Base-by-base conservation (phyloP, 2,888 invertebrate species). In the Hedya salicella region DNA sequence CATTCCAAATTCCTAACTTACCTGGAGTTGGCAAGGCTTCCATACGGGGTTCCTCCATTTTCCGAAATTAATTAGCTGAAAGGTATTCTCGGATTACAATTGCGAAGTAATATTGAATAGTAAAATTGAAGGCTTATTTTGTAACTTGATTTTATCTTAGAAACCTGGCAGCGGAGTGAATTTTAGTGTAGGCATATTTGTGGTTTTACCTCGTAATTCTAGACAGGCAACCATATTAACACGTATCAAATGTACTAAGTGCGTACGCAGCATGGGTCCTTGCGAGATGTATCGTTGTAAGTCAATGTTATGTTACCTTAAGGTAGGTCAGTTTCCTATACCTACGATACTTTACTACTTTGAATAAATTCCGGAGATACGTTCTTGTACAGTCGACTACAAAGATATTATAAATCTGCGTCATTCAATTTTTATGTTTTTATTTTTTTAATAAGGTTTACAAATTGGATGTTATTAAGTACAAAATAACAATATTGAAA, bases 221-320 rank as follows among this genome's bases (percentile, higher is more conserved):
- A 62, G 53, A 62, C 16, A 16, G 17, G 17, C 40, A 42, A 25
- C 50, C 40, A 39, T 42, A 50, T 25, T 32, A 25, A 17, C 30
- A 17, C 17, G 44, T 44, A 62, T 62, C 44, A 53, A 50, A 21
- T 36, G n/a, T 30, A 42, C 50, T 17, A 16, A 56, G 8, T 21
- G 44, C 16, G 16, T 62, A 52, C 42, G 19, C 14, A 44, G 42
- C 50, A 19, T 52, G 5, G 42, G 1, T 48, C 3, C 11, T 52
- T 49, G 16, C 59, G 25, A 60, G n/a, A 53, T 49, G 6, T 39
- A 17, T 39, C 16, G 17, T 9, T 44, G 6, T 32, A 32, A 25
- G 25, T 25, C n/a, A 25, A 6, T 25, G 3, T 25, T 25, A 25
- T 25, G 25, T 25, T 36, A 36, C 36, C 36, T n/a, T n/a, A n/a